Conservation (phyloP, 2,797 vertebrate species). For the Taenioides sp. region DNA sequence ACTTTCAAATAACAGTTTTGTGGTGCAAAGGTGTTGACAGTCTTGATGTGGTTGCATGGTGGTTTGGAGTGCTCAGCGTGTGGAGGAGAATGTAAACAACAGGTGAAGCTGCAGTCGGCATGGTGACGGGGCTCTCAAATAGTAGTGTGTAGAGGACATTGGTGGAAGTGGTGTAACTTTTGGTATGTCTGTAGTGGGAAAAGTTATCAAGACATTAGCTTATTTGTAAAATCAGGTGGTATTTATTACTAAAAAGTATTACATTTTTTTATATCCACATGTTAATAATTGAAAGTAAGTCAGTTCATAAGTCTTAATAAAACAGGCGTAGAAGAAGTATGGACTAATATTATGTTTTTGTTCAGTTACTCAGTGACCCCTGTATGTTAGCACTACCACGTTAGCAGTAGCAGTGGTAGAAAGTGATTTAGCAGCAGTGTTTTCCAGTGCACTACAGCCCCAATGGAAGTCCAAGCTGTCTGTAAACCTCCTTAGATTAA, state of each 20-base stretch:
- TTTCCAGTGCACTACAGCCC: background rate
- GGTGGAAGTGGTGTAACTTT: background rate
- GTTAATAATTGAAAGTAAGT: too few relatives aligned
- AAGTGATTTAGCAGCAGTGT: background rate
- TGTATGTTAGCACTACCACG: background rate
- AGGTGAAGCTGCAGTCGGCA: background rate
- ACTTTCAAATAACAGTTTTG: slow-evolving; percentile 15
- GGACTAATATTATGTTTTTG: slow-evolving; percentile 7
- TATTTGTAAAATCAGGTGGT: too few relatives aligned
- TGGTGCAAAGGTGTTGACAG: background rate
- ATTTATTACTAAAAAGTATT: too few relatives aligned
- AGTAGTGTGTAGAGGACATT: background rate
- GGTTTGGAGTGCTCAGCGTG: background rate
- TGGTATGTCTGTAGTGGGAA: background rate
- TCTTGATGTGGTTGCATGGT: too few relatives aligned
- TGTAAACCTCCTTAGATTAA: slow-evolving; percentile 61
- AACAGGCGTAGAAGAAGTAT: background rate
- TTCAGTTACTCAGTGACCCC: background rate
- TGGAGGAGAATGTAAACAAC: too few relatives aligned
- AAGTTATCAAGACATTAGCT: too few relatives aligned
- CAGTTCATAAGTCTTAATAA: too few relatives aligned
- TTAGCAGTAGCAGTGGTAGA: background rate
- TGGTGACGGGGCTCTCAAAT: background rate
- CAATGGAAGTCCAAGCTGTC: slow-evolving; percentile 26
- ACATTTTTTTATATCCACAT: too few relatives aligned